Base-by-base conservation (phyloP, 2,797 vertebrate genomes). In the Myioborus miniatus region DNA sequence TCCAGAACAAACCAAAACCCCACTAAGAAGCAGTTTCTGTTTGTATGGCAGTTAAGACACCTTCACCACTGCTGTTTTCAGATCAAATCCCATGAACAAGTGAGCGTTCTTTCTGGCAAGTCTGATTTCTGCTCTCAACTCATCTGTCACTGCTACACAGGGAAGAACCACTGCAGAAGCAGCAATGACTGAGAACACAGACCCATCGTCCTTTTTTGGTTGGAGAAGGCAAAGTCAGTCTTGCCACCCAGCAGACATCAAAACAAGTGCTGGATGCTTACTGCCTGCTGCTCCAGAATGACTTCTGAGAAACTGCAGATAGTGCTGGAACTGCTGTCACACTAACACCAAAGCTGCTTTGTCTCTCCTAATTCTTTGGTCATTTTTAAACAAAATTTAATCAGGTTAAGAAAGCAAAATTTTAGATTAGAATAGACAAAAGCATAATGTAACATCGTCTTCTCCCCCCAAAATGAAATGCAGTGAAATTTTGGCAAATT, bases 141-240 rank as follows among this genome's bases (percentile, higher is more conserved):
- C 29, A 17, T 20, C 21, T 55, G 53, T 62, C 68, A 36, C 13
- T 15, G n/a, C 58, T 52, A 44, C 41, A 13, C 49, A 59, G 56
- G 22, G 24, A 86, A 41, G 32, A 20, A 15, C 2, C 69, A 44
- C 4, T 11, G 49, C 55, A 89, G 62, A 24, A 68, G 34, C 53
- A 83, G 37, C 14, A 82, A 5, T 1, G 50, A 41, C 14, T 26
- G 19, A 15, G 30, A 88, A 47, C 24, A 26, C 1, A 52, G 36
- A 5, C 22, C 37, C 44, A 46, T 1, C 0, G 0, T 2, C 67
- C 23, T 47, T 53, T 72, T 39, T 22, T n/a, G 19, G 15, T 0
- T 62, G 63, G 43, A 65, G 44, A 82, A 69, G 32, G 12, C n/a
- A 52, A 46, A 62, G 29, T 15, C 41, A 62, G 39, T 16, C 43